A percentile compares a stretch with the other conserved stretches of the same genome.
phyloP scores from a whole-genome alignment of 2,888 invertebrate genomes.

The Rotaria sp. region DNA sequence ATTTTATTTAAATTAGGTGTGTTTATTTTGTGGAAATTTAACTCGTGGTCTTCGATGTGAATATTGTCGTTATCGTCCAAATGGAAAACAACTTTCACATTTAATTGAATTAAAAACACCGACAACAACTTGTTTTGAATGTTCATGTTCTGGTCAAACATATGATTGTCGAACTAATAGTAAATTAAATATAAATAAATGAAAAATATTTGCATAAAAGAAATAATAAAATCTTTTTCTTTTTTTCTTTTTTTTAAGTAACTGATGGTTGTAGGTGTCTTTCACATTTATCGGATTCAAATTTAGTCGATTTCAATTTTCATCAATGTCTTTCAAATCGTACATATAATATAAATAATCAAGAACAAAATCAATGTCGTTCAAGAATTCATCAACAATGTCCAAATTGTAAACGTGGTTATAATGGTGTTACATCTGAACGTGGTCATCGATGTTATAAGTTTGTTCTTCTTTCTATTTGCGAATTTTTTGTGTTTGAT shows the following conservation, averaged over 20 bases:
- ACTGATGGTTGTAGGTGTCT: background rate
- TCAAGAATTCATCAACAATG: slow-evolving; percentile 19
- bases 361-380: background rate
- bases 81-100: background rate
- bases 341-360: background rate
- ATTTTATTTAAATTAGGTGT: background rate
- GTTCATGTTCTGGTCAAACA: background rate
- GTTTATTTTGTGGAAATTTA: background rate
- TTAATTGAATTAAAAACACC: background rate
- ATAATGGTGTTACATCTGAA: background rate
- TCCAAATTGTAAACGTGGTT: background rate
- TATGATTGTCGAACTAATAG: slow-evolving; percentile 6
- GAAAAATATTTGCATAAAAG: background rate
- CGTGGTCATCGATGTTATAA: slow-evolving; percentile 8
- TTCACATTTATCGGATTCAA: background rate
- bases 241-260: background rate
- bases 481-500: no score
- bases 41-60: slow-evolving; percentile 3
- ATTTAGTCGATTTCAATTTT: background rate
- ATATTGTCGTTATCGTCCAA: background rate
- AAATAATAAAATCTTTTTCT: background rate
- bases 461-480: background rate
- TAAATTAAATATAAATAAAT: background rate
- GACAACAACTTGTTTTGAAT: background rate
- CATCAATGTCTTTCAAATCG: background rate